These are phyloP conservation scores for Bambusicola thoracicus DNA, from an alignment of 2,113 vertebrate genomes.

Conservation along the genomic window DNA sequence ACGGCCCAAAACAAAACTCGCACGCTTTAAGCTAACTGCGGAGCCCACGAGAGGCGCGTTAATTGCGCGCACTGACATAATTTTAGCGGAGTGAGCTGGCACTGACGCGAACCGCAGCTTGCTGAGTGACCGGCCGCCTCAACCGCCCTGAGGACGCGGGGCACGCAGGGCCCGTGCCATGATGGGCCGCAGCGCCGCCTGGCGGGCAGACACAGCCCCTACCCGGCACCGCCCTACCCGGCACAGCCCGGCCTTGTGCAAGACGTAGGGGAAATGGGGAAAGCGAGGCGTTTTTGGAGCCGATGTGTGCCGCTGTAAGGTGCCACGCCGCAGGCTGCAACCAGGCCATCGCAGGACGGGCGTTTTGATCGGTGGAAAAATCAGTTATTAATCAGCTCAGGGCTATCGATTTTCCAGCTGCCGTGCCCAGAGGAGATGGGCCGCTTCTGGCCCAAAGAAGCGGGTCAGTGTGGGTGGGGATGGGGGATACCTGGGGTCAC, in stretches of 20 bases:
- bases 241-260: neutral
- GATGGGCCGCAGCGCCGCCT: constrained; percentile 32
- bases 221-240: too few relatives aligned
- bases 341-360: neutral
- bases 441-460: neutral
- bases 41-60: neutral
- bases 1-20: neutral
- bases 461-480: neutral
- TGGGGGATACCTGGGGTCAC: neutral
- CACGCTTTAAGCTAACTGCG: neutral
- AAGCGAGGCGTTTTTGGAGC: neutral
- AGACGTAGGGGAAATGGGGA: neutral
- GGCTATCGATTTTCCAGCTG: constrained; percentile 35
- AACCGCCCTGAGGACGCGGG: neutral
- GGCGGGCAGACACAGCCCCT: neutral
- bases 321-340: accelerated
- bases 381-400: constrained; percentile 55
- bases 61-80: too few relatives aligned
- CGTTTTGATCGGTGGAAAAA: constrained; percentile 51
- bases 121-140: neutral
- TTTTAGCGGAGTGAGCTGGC: too few relatives aligned
- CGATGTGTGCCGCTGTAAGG: neutral
- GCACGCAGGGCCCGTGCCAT: too few relatives aligned
- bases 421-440: neutral
- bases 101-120: neutral